A percentile compares a stretch with the other conserved stretches of the same genome.
Conservation (phyloP, 1,140 invertebrate species). For the Pomacea maculata region DNA sequence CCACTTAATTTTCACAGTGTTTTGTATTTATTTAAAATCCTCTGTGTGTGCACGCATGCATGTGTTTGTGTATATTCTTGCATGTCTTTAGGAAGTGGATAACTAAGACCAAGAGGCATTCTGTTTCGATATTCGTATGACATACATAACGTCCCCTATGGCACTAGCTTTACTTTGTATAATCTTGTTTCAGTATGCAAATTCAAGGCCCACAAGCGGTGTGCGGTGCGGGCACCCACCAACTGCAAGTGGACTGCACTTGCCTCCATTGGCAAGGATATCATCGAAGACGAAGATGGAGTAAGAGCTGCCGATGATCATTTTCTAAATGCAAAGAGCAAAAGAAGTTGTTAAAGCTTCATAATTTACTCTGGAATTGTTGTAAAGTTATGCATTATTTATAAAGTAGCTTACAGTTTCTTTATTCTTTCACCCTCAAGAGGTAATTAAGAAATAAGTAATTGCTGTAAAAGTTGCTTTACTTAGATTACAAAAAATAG, state of each 20-base stretch:
- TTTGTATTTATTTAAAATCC: too few species aligned
- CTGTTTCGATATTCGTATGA: too few species aligned
- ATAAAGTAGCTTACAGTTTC: too few species aligned
- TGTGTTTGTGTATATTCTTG: constrained; percentile 2
- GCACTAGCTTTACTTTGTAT: background rate
- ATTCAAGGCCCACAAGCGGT: constrained; percentile 94
- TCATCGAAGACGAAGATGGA: constrained; percentile 92
- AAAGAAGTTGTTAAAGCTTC: too few species aligned
- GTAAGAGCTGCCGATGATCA: constrained; percentile 69
- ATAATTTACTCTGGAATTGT: too few species aligned
- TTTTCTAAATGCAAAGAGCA: background rate
- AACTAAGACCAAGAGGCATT: too few species aligned
- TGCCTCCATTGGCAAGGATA: constrained; percentile 89
- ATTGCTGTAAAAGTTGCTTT: too few species aligned
- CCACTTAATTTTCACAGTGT: too few species aligned
- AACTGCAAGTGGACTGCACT: constrained; percentile 98
- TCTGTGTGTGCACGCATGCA: background rate
- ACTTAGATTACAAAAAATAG: too few species aligned
- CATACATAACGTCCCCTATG: background rate
- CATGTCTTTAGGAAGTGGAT: background rate
- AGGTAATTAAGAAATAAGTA: background rate
- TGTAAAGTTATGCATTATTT: too few species aligned
- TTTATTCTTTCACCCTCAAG: background rate
- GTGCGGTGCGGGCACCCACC: constrained; percentile 87
- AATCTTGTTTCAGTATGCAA: constrained; percentile 79